A percentile compares a stretch with the other conserved stretches of the same genome.
phyloP scores from a whole-genome alignment of 2,888 invertebrate genomes.

The Teleiodes luculella region DNA sequence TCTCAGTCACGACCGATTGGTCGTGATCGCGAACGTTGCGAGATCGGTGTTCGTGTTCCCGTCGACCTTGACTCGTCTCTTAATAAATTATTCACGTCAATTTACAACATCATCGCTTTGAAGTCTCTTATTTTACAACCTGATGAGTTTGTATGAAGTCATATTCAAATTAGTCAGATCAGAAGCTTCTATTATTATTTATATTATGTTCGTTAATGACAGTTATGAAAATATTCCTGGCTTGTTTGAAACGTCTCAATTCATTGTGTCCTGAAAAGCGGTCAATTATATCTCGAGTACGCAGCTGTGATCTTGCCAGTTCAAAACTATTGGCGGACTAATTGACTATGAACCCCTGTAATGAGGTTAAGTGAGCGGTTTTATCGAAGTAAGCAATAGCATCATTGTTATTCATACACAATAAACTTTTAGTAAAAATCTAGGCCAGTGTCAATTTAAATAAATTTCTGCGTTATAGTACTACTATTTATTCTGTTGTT shows the following conservation, averaged over 20 bases:
- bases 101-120: constrained; percentile 12
- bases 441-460: too few relatives aligned
- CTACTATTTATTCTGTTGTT: too few relatives aligned
- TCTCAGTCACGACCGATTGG: constrained; percentile 35
- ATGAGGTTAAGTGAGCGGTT: constrained; percentile 61
- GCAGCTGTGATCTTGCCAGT: constrained; percentile 42
- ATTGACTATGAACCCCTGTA: constrained; percentile 65
- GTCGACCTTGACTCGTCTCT: constrained; percentile 43
- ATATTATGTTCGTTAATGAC: too few relatives aligned
- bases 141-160: too few relatives aligned
- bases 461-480: too few relatives aligned
- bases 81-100: constrained; percentile 25
- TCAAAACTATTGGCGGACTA: constrained; percentile 63
- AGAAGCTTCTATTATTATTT: too few relatives aligned
- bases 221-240: constrained; percentile 36
- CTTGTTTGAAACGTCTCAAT: constrained; percentile 49
- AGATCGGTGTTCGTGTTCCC: constrained; percentile 37
- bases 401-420: constrained; percentile 37
- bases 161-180: too few relatives aligned
- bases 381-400: constrained; percentile 41
- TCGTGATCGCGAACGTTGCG: constrained; percentile 37
- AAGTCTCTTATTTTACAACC: background rate
- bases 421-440: constrained; percentile 28
- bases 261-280: constrained; percentile 43
- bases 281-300: constrained; percentile 56